These are phyloP conservation scores for Drosophila equinoxialis DNA, from an alignment of 1,140 invertebrate species.

Conservation along the genomic window DNA sequence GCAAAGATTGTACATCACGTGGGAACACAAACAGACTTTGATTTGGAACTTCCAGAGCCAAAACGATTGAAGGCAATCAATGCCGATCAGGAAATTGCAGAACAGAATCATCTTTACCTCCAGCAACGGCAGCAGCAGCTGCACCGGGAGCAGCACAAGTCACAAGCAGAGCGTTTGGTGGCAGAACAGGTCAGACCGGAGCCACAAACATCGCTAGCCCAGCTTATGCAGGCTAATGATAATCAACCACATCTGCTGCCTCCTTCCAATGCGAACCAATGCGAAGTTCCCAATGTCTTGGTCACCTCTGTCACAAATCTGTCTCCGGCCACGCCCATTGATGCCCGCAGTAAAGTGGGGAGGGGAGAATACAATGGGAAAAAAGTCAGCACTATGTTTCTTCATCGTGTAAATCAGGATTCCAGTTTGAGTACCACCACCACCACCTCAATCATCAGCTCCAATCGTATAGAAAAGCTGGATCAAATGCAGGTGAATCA, in stretches of 20 bases:
- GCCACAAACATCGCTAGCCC: neutral
- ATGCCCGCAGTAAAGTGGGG: constrained; percentile 31
- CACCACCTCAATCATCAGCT: constrained; percentile 21
- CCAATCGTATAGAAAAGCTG: constrained; percentile 19
- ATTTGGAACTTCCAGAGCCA: neutral
- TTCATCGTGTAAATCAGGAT: constrained; percentile 67
- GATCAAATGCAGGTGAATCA: constrained; percentile 2
- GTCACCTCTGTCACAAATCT: constrained; percentile 37
- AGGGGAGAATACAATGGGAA: constrained; percentile 64
- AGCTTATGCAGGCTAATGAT: neutral
- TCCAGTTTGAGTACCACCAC: constrained; percentile 39
- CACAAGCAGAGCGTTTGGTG: constrained; percentile 7
- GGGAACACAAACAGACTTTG: constrained; percentile 54
- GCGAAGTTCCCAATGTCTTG: constrained; percentile 17
- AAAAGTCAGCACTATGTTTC: constrained; percentile 64
- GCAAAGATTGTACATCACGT: constrained; percentile 48
- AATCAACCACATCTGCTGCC: neutral
- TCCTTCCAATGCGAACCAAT: neutral
- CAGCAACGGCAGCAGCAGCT: neutral
- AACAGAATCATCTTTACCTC: neutral
- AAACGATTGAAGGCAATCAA: neutral
- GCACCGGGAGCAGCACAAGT: neutral
- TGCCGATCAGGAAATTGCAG: neutral
- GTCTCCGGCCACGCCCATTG: constrained; percentile 17
- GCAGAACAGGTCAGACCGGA: neutral